Conservation (phyloP, 2,888 invertebrate genomes). For the Linyphia triangularis region DNA sequence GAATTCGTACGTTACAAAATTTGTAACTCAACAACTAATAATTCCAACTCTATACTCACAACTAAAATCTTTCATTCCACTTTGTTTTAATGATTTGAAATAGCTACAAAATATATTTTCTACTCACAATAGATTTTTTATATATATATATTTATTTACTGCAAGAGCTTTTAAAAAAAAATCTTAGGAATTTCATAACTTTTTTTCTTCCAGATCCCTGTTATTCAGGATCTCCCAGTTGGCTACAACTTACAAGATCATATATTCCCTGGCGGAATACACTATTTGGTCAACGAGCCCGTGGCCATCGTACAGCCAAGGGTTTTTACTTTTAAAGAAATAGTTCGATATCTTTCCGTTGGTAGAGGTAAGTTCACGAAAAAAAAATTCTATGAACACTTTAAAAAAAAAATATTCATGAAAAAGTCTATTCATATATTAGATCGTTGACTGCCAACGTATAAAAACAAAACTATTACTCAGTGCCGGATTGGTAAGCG, state of each 20-base stretch:
- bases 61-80: no score
- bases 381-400: neutral
- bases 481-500: no score
- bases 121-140: no score
- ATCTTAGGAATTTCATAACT: no score
- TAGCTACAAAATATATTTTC: no score
- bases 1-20: no score
- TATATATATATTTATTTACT: no score
- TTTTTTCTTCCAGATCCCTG: constrained; percentile 83
- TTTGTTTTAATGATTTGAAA: no score
- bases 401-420: neutral
- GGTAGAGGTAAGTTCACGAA: constrained; percentile 75
- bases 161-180: no score
- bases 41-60: no score
- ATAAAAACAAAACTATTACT: neutral
- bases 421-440: neutral
- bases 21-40: no score
- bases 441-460: no score
- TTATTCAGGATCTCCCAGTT: constrained; percentile 89
- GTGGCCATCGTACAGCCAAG: constrained; percentile 77
- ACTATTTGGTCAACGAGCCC: constrained; percentile 90
- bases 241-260: constrained; percentile 94
- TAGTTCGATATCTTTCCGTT: constrained; percentile 76
- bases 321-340: constrained; percentile 77
- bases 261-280: constrained; percentile 90